Percentiles rank a stretch among this genome's conserved stretches.
These are phyloP conservation scores for Halotydeus destructor DNA, from an alignment of 1,140 invertebrate genomes.

Conservation along the genomic window DNA sequence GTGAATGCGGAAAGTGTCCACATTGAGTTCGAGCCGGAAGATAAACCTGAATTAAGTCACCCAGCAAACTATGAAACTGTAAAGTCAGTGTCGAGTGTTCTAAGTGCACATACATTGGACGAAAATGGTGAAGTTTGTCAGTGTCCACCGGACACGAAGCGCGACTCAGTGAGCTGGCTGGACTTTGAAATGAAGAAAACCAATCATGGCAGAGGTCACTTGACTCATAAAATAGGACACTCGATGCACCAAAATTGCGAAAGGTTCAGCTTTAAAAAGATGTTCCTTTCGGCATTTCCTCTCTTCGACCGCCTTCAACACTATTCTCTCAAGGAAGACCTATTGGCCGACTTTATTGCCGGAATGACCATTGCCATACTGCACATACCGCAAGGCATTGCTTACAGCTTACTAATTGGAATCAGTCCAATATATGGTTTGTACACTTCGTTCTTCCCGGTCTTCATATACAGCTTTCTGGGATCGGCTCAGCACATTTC, in stretches of 20 bases:
- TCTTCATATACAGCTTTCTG: conserved; percentile 65
- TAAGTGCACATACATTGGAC: no score
- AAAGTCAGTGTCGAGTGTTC: no score
- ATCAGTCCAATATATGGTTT: conserved; percentile 70
- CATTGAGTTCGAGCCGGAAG: no score
- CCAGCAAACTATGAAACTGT: no score
- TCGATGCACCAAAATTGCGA: not conserved
- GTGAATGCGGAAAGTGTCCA: no score
- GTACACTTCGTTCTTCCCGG: conserved; percentile 85
- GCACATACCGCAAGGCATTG: conserved; percentile 86
- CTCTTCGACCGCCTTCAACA: conserved; percentile 7
- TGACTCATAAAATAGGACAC: no score
- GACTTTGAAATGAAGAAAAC: no score
- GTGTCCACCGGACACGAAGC: no score
- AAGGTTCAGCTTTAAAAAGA: not conserved
- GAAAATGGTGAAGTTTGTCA: no score
- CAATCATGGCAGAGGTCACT: no score
- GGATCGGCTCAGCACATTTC: conserved; percentile 80
- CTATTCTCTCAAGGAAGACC: conserved; percentile 5
- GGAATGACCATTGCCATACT: conserved; percentile 75
- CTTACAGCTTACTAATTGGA: conserved; percentile 66
- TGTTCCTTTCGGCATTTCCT: conserved; percentile 5
- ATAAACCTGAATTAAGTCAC: no score
- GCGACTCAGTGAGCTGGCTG: no score
- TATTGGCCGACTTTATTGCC: conserved; percentile 22